phyloP scores from a whole-genome alignment of 2,797 vertebrate species.

The Notamacropus eugenii region DNA sequence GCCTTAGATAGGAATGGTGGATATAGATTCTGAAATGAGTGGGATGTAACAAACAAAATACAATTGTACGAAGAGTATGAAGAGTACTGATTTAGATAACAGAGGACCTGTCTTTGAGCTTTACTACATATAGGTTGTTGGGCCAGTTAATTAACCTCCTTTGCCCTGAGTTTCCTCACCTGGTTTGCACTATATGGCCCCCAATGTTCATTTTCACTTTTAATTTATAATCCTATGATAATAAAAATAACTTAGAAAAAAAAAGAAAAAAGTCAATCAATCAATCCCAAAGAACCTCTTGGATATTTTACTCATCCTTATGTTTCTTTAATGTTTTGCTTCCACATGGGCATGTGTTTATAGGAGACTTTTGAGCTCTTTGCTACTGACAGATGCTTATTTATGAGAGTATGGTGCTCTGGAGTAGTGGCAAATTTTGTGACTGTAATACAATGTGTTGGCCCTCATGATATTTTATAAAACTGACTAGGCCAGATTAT shows the following conservation, averaged over 20 bases:
- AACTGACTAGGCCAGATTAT: background rate
- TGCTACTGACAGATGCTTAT: constrained; percentile 16
- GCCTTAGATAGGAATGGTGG: background rate
- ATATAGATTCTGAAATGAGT: background rate
- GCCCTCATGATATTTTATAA: background rate
- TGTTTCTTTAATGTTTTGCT: constrained; percentile 7
- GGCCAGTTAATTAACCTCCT: background rate
- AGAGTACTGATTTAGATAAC: background rate
- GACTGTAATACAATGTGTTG: background rate
- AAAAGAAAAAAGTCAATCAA: constrained; percentile 15
- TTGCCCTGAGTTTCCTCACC: background rate
- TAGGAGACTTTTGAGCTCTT: constrained; percentile 11
- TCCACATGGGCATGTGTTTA: background rate
- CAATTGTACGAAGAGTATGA: background rate
- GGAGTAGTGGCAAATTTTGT: background rate
- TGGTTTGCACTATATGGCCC: background rate
- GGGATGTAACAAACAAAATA: background rate
- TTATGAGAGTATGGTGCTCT: background rate
- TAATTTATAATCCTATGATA: background rate
- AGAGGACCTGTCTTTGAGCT: background rate
- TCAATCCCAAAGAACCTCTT: constrained; percentile 18
- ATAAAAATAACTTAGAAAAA: constrained; percentile 30
- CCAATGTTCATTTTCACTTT: background rate
- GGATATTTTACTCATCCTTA: constrained; percentile 19
- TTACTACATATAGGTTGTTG: background rate